These are phyloP conservation scores for Coluber constrictor DNA, from an alignment of 2,797 vertebrate genomes.

Conservation along the genomic window DNA sequence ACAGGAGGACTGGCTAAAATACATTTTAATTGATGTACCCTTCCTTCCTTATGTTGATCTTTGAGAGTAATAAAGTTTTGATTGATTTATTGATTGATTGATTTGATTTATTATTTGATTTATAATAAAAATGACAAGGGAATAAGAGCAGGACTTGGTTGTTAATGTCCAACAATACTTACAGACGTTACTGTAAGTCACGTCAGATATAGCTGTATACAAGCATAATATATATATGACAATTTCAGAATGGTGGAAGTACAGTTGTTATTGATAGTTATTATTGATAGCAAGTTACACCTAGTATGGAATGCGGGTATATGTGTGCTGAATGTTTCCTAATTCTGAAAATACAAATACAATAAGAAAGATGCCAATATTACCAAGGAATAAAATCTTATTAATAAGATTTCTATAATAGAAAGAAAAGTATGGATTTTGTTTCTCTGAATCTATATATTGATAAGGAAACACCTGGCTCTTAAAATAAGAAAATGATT, in stretches of 20 bases:
- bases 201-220: background rate
- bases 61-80: background rate
- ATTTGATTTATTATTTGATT: background rate
- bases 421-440: background rate
- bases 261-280: background rate
- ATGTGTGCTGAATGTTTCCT: background rate
- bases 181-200: background rate
- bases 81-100: too few species aligned
- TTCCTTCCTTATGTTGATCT: background rate
- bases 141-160: background rate
- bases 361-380: background rate
- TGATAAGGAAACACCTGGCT: background rate
- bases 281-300: background rate
- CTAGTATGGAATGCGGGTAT: background rate
- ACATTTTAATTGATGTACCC: background rate
- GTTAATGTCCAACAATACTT: background rate
- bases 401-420: background rate
- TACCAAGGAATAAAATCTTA: background rate
- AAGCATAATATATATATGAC: background rate
- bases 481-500: background rate
- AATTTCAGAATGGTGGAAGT: background rate
- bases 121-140: background rate
- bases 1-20: background rate
- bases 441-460: background rate
- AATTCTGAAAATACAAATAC: background rate